Evolutionary conservation across 2,797 vertebrate genomes (phyloP), one percentile per base, ranked within the genome.

Genomic region (Melanotaenia nigrans): DNA sequence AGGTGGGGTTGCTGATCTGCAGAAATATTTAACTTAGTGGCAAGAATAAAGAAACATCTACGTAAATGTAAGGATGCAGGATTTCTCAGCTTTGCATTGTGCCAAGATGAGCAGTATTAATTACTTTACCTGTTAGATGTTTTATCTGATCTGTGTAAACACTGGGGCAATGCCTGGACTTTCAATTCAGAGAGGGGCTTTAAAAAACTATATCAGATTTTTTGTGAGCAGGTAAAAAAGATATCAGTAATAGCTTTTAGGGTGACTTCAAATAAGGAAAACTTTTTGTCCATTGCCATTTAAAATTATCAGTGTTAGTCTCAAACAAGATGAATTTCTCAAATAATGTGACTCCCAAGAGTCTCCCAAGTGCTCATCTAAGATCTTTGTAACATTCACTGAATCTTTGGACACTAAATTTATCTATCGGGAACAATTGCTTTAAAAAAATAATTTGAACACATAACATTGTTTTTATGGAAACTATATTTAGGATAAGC

Each of bases 401-500:
- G 14, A 2, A 3, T 16, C 2, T 54, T 70, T 42, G 22, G 24
- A 78, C 20, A 53, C 6, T 62, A 20, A 79, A 49, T 76, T 59
- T 10, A 69, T 72, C 65, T 67, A 57, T 74, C 55, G 58, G 66
- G 2, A 56, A 24, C 36, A 4, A 22, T 65, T 61, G 56, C 40
- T 59, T 62, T 16, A 68, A 33, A 76, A 74, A 81, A 72, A 63
- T 28, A 24, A 18, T 60, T 33, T 24, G 33, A n/a, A 58, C 38
- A 49, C 14, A 8, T 25, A 35, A n/a, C 35, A 30, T 33, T 18
- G 36, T 18, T 16, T 33, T 18, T 35, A 32, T 22, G 20, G 20
- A 62, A 30, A 49, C 70, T 67, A 55, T 47, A 5, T 22, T 32
- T 30, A 62, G 57, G 62, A 74, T 72, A 57, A 83, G 51, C 24